Evolutionary conservation across 2,113 vertebrate genomes (phyloP).

Genomic region (Orthonyx spaldingii): DNA sequence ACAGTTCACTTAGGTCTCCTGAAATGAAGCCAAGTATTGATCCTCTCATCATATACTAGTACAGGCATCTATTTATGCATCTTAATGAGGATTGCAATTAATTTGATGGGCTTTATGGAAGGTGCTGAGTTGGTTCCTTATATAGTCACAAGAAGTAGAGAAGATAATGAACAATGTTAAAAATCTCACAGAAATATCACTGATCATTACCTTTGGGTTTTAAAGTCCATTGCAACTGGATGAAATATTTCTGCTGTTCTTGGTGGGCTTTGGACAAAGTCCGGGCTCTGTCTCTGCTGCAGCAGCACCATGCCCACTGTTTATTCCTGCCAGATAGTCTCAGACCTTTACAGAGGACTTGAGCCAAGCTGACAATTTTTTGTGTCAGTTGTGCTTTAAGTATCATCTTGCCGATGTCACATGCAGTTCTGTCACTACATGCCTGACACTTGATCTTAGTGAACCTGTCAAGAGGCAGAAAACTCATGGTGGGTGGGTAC

Average conservation of each 20-base stretch:
- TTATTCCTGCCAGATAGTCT: neutral
- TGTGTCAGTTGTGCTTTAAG: neutral
- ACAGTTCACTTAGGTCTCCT: neutral
- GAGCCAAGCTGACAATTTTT: neutral
- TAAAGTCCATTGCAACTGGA: neutral
- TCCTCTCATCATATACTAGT: neutral
- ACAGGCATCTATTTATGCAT: neutral
- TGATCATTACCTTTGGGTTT: neutral
- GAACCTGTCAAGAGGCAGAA: neutral
- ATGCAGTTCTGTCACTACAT: neutral
- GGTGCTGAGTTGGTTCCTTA: neutral
- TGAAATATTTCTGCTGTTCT: neutral
- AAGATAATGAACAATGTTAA: neutral
- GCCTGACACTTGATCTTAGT: neutral
- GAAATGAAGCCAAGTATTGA: neutral
- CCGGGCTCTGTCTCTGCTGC: neutral
- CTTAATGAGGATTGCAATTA: neutral
- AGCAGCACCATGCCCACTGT: neutral
- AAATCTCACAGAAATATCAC: neutral
- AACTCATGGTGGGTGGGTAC: neutral
- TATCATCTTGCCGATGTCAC: neutral
- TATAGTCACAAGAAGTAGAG: neutral
- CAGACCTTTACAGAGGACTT: neutral
- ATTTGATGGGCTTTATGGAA: neutral
- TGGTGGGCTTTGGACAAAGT: neutral